phyloP scores from a whole-genome alignment of 2,888 invertebrate genomes.

The Lypha dubia region DNA sequence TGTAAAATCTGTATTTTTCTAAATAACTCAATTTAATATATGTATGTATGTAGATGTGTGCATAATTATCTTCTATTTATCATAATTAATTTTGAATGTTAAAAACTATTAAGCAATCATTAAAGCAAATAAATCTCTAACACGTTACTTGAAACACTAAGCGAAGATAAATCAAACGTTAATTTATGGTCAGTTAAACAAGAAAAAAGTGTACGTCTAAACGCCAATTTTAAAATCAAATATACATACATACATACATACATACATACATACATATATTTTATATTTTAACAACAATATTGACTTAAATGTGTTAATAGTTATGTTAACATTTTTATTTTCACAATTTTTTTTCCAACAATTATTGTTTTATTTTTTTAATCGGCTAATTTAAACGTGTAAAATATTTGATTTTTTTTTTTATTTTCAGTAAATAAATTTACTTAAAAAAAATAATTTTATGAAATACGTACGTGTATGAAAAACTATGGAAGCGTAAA shows the following conservation, averaged over 20 bases:
- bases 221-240: conserved; percentile 6
- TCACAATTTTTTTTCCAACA: not conserved
- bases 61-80: conserved; percentile 6
- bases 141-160: conserved; percentile 13
- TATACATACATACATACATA: conserved; percentile 4
- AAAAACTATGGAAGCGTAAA: conserved; percentile 67
- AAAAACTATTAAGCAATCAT: conserved; percentile 37
- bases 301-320: conserved; percentile 35
- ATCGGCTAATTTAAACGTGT: conserved; percentile 49
- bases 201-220: not conserved
- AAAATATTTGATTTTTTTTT: conserved; percentile 4
- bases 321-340: conserved; percentile 31
- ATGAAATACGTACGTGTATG: not conserved
- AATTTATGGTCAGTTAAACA: conserved; percentile 41
- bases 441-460: conserved; percentile 2
- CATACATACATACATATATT: conserved; percentile 4
- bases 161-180: not conserved
- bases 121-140: conserved; percentile 52
- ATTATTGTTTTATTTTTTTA: conserved; percentile 5
- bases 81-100: conserved; percentile 39
- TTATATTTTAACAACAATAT: conserved; percentile 9
- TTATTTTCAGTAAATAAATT: conserved; percentile 40
- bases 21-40: conserved; percentile 30
- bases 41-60: not conserved
- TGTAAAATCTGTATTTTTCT: not conserved